Base-by-base conservation (phyloP, 2,113 vertebrate genomes). In the Thamnaconus septentrionalis region DNA sequence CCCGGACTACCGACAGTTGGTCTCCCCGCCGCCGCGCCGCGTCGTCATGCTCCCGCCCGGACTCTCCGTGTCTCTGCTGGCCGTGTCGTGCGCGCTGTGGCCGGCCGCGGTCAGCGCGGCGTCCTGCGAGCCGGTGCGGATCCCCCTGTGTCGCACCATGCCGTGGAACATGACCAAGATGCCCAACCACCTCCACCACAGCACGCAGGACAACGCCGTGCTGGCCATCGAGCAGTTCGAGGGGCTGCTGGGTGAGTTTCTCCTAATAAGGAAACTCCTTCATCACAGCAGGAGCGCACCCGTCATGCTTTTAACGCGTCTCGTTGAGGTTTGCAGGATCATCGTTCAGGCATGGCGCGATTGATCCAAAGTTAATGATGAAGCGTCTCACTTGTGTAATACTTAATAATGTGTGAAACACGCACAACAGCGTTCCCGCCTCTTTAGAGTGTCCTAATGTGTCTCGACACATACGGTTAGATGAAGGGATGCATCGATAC, bases 131-230 rank as follows among this genome's bases (percentile, higher is more conserved):
- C 92, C 94, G 1, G 94, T 97, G 54, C 94, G 96, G 78, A 97
- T 99, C 86, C 96, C 96, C 10, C 87, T 99, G 56, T 99, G 97
- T 92, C 87, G 90, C 61, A 90, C 95, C 47, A 93, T 98, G 92
- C 95, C 96, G 11, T 99, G 97, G 97, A 99, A 99, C 93, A 93
- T 98, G 94, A 99, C 97, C 81, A 97, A 97, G 89, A 98, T 99
- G 97, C 97, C 97, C 58, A 99, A 98, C 93, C 97, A 99, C 89
- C 94, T 99, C 82, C 97, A 99, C 91, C 97, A 99, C 93, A 99
- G 97, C 92, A 99, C 97, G 55, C 97, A 99, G 92, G 97, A 94
- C 75, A 99, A 99, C 91, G 97, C 97, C 60, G 92, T 98, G 75
- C 92, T 98, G 87, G 96, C 97, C 73, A 98, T 99, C 74, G 97